Conservation (phyloP, 2,888 invertebrate species). For the Plebejus argus region DNA sequence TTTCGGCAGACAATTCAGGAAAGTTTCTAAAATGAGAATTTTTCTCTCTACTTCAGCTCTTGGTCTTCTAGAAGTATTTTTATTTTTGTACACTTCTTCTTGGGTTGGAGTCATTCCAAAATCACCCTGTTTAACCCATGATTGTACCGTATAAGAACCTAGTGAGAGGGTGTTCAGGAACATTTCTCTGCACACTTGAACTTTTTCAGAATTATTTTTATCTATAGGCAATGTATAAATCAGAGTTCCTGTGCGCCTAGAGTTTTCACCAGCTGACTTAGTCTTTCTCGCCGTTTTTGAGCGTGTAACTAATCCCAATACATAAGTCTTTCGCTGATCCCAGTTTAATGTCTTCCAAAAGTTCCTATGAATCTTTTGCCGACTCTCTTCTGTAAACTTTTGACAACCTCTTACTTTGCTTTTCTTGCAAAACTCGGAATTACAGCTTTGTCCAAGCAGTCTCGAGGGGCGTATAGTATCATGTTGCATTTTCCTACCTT, state of each 20-base stretch:
- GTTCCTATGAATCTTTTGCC: conserved; percentile 37
- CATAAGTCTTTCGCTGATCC: conserved; percentile 43
- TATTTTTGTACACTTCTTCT: conserved; percentile 29
- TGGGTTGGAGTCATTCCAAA: conserved; percentile 36
- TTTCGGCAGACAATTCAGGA: conserved; percentile 32
- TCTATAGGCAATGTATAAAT: conserved; percentile 21
- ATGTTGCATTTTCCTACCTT: conserved; percentile 17
- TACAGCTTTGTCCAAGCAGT: conserved; percentile 34
- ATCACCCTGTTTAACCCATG: conserved; percentile 40
- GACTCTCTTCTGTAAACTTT: conserved; percentile 39
- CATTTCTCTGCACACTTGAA: conserved; percentile 24
- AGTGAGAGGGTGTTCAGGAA: conserved; percentile 3
- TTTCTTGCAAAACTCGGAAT: conserved; percentile 42
- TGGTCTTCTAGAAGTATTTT: conserved; percentile 34
- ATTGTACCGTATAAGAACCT: conserved; percentile 34
- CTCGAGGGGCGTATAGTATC: conserved; percentile 12
- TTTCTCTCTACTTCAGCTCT: conserved; percentile 34
- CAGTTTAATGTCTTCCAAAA: conserved; percentile 45
- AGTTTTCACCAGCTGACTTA: conserved; percentile 24
- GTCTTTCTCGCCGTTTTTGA: conserved; percentile 34
- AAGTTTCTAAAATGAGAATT: conserved; percentile 32
- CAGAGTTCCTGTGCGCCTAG: conserved; percentile 24
- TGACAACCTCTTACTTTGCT: conserved; percentile 37
- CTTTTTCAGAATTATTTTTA: conserved; percentile 13
- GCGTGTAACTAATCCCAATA: conserved; percentile 30